Evolutionary conservation across 2,113 vertebrate species (phyloP), one percentile per base, ranked within the genome.

Genomic region (Semnopithecus entellus): DNA sequence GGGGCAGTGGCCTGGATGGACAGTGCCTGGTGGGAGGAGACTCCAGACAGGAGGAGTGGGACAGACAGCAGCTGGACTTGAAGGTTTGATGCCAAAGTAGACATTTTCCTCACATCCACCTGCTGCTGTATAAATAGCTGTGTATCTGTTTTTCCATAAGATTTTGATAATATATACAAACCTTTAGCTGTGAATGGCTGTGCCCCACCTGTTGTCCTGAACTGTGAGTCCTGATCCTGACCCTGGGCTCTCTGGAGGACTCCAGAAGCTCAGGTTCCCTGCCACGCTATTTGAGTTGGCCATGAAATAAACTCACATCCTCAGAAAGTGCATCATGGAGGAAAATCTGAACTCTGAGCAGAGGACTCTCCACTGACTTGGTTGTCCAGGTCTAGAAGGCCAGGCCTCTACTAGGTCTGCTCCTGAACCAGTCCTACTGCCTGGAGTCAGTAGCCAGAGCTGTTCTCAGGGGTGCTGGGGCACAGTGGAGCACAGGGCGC

Each of bases 131-230:
- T 89, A 92, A 95, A 93, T 16, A 87, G 96, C 88, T 25, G 82
- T 81, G 73, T 81, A 92, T 90, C 97, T 96, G 94, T 96, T 80
- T 97, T 80, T 73, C 96, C 94, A 17, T 93, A 85, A 97, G 97
- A 97, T 93, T 95, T 97, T 97, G 97, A 95, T 95, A 98, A 98
- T 97, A 97, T 95, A 97, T 97, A 64, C 66, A 88, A 94, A 91
- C 78, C 90, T 88, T 90, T 45, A 83, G 92, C 92, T 83, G 68
- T 4, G 30, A 61, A 57, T 13, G 80, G 23, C 72, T 88, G 17
- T 17, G 84, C 59, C 59, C 83, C 10, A 14, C 48, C 25, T 70
- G 61, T 85, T 90, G 38, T 73, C 22, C 35, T 16, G 48, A 11
- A 22, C 66, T 1, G 13, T 5, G 25, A 43, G 50, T 50, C 84